A percentile compares a stretch with the other conserved stretches of the same genome.
These are phyloP conservation scores for Odontamblyopus rebecca DNA, from an alignment of 2,797 vertebrate genomes.

Conservation along the genomic window DNA sequence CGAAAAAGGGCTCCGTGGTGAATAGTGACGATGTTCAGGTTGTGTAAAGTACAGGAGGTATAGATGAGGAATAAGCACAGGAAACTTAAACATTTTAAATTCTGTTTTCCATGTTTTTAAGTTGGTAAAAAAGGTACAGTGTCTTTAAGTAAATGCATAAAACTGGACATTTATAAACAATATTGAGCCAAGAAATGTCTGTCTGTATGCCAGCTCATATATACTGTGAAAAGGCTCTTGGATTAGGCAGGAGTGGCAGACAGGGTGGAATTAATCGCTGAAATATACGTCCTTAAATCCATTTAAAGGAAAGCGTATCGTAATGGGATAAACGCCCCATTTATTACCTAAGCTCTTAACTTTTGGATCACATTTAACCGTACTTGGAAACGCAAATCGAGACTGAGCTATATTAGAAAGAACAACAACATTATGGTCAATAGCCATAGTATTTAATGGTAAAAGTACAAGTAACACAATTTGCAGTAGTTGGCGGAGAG, in stretches of 20 bases:
- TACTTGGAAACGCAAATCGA: constrained; percentile 4
- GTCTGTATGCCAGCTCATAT: constrained; percentile 49
- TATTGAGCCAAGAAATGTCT: constrained; percentile 48
- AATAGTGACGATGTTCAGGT: too few relatives aligned
- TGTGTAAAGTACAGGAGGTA: too few relatives aligned
- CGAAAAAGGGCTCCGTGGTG: too few relatives aligned
- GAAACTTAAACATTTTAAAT: too few relatives aligned
- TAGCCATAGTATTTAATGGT: neutral
- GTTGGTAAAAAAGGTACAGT: too few relatives aligned
- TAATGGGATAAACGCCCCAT: constrained; percentile 39
- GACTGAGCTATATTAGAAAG: neutral
- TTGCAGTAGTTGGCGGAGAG: neutral
- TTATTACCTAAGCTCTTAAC: constrained; percentile 43
- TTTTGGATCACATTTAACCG: constrained; percentile 24
- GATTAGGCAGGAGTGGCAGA: constrained; percentile 27
- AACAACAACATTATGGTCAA: neutral
- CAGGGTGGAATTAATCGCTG: constrained; percentile 53
- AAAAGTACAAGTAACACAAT: neutral
- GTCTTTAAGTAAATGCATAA: constrained; percentile 33
- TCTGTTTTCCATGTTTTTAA: too few relatives aligned
- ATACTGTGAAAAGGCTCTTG: constrained; percentile 45
- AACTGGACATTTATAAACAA: constrained; percentile 50
- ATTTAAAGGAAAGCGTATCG: constrained; percentile 53
- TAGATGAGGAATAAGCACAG: too few relatives aligned
- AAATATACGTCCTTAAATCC: constrained; percentile 51